Percentiles rank a stretch among this genome's conserved stretches.
Evolutionary conservation across 2,797 vertebrate species (phyloP).

Genomic region (Rallus crepitans): DNA sequence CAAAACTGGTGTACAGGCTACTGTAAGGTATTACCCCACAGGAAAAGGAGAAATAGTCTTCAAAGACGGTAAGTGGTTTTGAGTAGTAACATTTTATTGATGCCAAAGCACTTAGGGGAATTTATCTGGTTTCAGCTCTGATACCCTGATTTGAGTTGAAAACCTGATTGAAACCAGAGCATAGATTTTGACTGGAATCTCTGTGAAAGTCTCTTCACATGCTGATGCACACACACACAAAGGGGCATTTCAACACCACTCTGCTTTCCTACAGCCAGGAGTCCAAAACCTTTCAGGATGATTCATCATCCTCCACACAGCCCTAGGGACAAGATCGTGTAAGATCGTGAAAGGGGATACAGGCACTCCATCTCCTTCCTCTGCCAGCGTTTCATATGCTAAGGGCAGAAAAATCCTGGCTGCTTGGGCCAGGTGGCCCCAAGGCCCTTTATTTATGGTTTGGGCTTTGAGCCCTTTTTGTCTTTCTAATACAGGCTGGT

Average conservation of each 20-base stretch:
- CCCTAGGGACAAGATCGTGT: neutral
- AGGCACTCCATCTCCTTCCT: neutral
- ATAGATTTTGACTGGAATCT: neutral
- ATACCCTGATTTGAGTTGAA: neutral
- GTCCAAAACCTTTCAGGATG: neutral
- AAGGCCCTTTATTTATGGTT: neutral
- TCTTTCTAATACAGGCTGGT: neutral
- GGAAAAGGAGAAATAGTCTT: neutral
- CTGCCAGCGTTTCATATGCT: neutral
- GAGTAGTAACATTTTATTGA: neutral
- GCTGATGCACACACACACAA: neutral
- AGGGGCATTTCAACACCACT: neutral
- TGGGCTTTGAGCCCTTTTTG: neutral
- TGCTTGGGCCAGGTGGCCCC: neutral
- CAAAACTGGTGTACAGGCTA: neutral
- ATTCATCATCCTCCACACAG: neutral
- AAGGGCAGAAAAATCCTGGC: neutral
- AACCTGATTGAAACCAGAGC: neutral
- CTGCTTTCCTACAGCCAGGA: neutral
- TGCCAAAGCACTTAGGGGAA: rapidly evolving
- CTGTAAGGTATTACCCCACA: neutral
- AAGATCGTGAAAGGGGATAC: neutral
- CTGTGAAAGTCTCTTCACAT: neutral
- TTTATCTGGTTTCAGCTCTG: neutral
- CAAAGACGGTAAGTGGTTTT: neutral